Percentiles rank a stretch among this genome's conserved stretches.
Evolutionary conservation across 2,888 invertebrate genomes (phyloP).

Genomic region (Teleogryllus oceanicus): DNA sequence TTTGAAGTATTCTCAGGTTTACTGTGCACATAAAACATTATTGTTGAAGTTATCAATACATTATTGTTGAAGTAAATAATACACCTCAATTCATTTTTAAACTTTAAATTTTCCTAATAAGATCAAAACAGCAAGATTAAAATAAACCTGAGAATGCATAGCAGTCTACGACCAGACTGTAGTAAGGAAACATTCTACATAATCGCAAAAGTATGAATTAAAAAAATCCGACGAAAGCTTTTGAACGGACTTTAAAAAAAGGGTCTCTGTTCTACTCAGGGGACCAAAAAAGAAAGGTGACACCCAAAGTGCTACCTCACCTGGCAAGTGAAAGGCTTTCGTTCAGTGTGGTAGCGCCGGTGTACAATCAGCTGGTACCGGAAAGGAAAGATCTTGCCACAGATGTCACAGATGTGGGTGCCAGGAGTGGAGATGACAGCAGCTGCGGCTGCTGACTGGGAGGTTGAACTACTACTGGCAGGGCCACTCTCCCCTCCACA

Average conservation of each 20-base stretch:
- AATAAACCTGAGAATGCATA: not conserved
- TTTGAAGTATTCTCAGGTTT: not conserved
- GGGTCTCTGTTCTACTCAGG: not conserved
- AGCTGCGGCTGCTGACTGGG: conserved; percentile 52
- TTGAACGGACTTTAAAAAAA: not conserved
- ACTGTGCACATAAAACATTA: not conserved
- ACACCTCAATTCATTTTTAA: no score
- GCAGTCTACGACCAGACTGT: conserved; percentile 1
- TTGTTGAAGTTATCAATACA: no score
- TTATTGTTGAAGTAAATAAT: no score
- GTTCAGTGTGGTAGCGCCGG: conserved; percentile 77
- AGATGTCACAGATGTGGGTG: conserved; percentile 76
- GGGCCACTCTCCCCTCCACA: conserved; percentile 25
- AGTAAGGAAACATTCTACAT: conserved; percentile 1
- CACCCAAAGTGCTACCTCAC: conserved; percentile 39
- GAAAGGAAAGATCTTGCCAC: conserved; percentile 82
- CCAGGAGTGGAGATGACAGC: conserved; percentile 45
- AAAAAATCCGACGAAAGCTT: not conserved
- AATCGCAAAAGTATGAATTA: not conserved
- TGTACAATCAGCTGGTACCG: conserved; percentile 84
- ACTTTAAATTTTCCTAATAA: no score
- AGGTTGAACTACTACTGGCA: conserved; percentile 40
- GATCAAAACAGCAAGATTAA: not conserved
- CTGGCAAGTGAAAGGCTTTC: conserved; percentile 74
- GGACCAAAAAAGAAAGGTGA: not conserved